Evolutionary conservation across 2,888 invertebrate species (phyloP).

Genomic region (Mycalesis mineus): DNA sequence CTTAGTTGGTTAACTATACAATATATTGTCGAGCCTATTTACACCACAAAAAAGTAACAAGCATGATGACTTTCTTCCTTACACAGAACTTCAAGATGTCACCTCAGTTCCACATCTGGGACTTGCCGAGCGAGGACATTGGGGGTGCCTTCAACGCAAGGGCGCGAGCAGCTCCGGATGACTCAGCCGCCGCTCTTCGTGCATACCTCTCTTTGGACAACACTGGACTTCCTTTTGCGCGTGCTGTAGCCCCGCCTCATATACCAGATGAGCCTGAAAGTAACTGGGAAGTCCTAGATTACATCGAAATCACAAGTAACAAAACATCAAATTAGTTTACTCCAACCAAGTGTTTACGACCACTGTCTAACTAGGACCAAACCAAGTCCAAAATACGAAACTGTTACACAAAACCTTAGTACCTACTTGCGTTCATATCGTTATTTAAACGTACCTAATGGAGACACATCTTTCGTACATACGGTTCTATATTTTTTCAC

Average conservation of each 20-base stretch:
- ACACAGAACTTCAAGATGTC: slow-evolving; percentile 79
- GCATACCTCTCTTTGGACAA: slow-evolving; percentile 80
- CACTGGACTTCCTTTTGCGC: slow-evolving; percentile 79
- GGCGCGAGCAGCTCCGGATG: slow-evolving; percentile 57
- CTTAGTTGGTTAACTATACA: too few species aligned
- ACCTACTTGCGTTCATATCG: too few species aligned
- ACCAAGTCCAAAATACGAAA: too few species aligned
- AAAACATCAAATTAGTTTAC: slow-evolving; percentile 9
- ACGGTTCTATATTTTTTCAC: too few species aligned
- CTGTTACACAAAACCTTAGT: too few species aligned
- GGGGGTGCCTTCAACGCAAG: slow-evolving; percentile 82
- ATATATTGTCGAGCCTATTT: too few species aligned
- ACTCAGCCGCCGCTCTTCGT: slow-evolving; percentile 69
- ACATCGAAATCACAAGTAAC: slow-evolving; percentile 74
- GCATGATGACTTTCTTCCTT: not conserved
- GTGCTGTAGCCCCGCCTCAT: slow-evolving; percentile 73
- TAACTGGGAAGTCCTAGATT: slow-evolving; percentile 84
- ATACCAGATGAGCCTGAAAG: slow-evolving; percentile 73
- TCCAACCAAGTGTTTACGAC: not conserved
- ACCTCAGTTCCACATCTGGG: slow-evolving; percentile 72
- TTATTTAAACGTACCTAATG: too few species aligned
- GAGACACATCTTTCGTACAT: too few species aligned
- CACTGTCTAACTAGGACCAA: not conserved
- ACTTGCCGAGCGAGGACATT: slow-evolving; percentile 74
- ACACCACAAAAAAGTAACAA: too few species aligned